Base-by-base conservation (phyloP, 2,888 invertebrate genomes). In the Acrobasis repandana region DNA sequence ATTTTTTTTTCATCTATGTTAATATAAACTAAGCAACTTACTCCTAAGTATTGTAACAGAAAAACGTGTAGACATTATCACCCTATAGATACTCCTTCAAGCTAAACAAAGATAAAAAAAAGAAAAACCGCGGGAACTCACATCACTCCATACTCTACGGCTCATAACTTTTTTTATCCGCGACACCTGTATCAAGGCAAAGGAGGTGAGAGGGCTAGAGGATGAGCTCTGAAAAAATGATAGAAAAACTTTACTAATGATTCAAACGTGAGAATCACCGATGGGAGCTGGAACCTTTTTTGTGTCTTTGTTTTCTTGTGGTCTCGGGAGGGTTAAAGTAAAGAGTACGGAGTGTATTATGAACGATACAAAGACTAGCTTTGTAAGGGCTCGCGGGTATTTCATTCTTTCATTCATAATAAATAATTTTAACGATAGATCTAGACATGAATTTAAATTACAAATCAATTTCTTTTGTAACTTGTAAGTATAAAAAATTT, bases 161-260 rank as follows among this genome's bases (percentile, higher is more conserved):
- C 75, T 77, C 69, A 70, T 74, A 67, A n/a, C 65, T 65, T 77
- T 85, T 83, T 85, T 80, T 76, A 73, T 64, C 58, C 48, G 58
- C 65, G 72, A 79, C 88, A 88, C 88, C 88, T 88, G 88, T 87
- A 84, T 63, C 60, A 74, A 75, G 75, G 74, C 74, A 74, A n/a
- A 76, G 76, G 71, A 68, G 72, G 78, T 75, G 77, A 77, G 80
- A 75, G 74, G 74, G 78, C 68, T 66, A 65, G 67, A 70, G 64
- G 62, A 66, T 63, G 56, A 52, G 57, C 46, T 60, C 66, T 71
- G 76, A 75, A 81, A 84, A 82, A 79, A 69, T 62, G 49, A 48
- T 56, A 62, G 62, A 67, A 79, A 79, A 79, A 77, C 64, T 60
- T 61, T 64, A 59, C 65, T 84, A 83, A 85, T 84, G 80, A 82